These are phyloP conservation scores for Rhinichthys osculus DNA, from an alignment of 2,797 vertebrate species.

Conservation along the genomic window DNA sequence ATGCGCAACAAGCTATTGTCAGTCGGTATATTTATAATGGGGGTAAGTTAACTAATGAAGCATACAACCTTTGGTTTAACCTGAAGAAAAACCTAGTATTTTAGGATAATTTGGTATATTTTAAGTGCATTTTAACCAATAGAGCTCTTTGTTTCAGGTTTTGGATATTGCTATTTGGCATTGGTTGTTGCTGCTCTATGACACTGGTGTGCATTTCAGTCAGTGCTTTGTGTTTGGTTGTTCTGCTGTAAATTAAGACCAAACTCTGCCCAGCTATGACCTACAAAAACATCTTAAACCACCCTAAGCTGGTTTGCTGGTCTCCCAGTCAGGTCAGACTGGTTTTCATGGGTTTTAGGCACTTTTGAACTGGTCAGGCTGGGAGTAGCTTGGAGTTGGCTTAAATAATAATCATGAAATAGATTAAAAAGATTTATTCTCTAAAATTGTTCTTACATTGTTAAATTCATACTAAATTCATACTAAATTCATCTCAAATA, in stretches of 20 bases:
- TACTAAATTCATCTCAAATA: neutral
- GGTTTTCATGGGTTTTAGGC: neutral
- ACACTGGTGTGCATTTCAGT: conserved; percentile 1
- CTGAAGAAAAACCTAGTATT: neutral
- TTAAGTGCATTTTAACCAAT: neutral
- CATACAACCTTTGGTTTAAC: neutral
- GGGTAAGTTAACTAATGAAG: neutral
- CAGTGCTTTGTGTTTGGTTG: conserved; percentile 17
- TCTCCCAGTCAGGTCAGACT: neutral
- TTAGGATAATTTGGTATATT: neutral
- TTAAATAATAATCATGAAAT: neutral
- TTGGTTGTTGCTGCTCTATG: neutral
- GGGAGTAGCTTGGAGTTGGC: neutral
- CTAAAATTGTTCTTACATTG: neutral
- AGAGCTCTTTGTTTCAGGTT: neutral
- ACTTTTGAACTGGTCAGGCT: neutral
- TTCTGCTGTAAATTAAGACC: neutral
- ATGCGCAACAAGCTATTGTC: conserved; percentile 44
- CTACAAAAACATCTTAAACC: neutral
- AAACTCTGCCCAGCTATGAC: neutral
- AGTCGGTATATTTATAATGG: neutral
- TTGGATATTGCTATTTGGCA: neutral
- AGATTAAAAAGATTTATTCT: neutral
- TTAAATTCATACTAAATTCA: neutral
- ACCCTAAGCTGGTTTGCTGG: neutral